These are phyloP conservation scores for Pandemis heparana DNA, from an alignment of 2,888 invertebrate genomes.

Conservation along the genomic window DNA sequence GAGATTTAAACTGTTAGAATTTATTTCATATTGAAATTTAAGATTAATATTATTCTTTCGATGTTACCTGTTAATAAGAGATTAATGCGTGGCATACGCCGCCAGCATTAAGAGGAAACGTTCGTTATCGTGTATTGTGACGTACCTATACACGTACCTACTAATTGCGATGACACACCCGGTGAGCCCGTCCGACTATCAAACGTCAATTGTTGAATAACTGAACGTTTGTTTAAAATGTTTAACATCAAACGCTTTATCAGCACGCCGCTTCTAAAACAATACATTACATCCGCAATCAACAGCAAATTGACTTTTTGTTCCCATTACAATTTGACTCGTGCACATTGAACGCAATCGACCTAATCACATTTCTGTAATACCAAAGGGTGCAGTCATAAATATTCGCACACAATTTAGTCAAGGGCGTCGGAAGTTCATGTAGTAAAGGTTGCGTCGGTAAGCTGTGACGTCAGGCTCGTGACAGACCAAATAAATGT, in stretches of 20 bases:
- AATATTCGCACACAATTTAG: constrained; percentile 12
- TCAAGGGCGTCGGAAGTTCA: constrained; percentile 40
- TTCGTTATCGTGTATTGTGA: constrained; percentile 37
- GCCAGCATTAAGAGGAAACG: constrained; percentile 29
- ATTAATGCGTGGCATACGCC: neutral
- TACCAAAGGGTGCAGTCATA: constrained; percentile 21
- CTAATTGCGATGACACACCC: constrained; percentile 33
- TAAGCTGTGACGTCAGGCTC: constrained; percentile 45
- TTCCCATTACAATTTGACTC: constrained; percentile 1
- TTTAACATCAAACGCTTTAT: constrained; percentile 11
- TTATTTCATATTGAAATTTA: too few species aligned
- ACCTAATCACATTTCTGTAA: neutral
- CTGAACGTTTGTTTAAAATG: neutral
- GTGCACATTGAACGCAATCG: neutral
- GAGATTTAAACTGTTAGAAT: too few species aligned
- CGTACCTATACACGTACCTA: constrained; percentile 5
- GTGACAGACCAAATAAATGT: constrained; percentile 47
- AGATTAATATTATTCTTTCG: neutral
- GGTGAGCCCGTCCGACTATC: constrained; percentile 6
- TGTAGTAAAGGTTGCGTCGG: constrained; percentile 49
- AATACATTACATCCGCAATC: constrained; percentile 12
- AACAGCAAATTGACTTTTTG: neutral
- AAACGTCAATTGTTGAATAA: neutral
- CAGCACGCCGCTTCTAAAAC: constrained; percentile 11
- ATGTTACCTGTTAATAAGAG: constrained; percentile 5